Base-by-base conservation (phyloP, 1,140 invertebrate species). In the Formica selysi region DNA sequence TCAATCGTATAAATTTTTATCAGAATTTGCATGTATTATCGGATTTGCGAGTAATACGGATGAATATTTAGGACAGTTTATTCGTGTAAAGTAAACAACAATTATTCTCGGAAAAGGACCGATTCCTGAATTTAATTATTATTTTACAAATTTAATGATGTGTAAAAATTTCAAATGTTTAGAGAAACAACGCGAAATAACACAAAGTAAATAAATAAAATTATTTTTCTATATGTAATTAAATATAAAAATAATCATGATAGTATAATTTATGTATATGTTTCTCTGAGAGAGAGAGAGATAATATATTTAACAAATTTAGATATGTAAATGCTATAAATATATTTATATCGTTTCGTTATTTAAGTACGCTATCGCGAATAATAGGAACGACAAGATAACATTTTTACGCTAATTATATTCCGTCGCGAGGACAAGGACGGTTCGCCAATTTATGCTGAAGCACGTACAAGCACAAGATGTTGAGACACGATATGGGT, bases 401-500 rank as follows among this genome's bases (percentile, higher is more conserved):
- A 29, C 32, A 51, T 10, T 36, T 41, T 54, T 29, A 36, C 13
- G 5, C 13, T 29, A 29, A 26, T 26, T 62, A 76, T 16, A 26
- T 59, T 51, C 22, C 38, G 73, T 67, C 71, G 74, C 71, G 81
- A 78, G 62, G 81, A 41, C 57, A 32, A 85, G 59, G 73, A 85
- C 73, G 73, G 48, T 64, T 85, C 16, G 81, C 10, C 73, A 74
- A 78, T 85, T 78, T 78, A 78, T 85, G 81, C 44, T 51, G 44
- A 85, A 85, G 81, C 81, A 85, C 73, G 81, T 78, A 67, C 19
- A 78, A 85, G 81, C 81, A 48, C 36, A 65, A 85, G 61, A 59
- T 85, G 74, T 85, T 71, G 81, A n/a, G 29, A 32, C 48, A 64
- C 81, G 74, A 57, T 85, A 26, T 84, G 70, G 0, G 61, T 85